These are phyloP conservation scores for Scelioninae gen. 2 DNA, from an alignment of 2,888 invertebrate genomes.

Conservation along the genomic window DNA sequence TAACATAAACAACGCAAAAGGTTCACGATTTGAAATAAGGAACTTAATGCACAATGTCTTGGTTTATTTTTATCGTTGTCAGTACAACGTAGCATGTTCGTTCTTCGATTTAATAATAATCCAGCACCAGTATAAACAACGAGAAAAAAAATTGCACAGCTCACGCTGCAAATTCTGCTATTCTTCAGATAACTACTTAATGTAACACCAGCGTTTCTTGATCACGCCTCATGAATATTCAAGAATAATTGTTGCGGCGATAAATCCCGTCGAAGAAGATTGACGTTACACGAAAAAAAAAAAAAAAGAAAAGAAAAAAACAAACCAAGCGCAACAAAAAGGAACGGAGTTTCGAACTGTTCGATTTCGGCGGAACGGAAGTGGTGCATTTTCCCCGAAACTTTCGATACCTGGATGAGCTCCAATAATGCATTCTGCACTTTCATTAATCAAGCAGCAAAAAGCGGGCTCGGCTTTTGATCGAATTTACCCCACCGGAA, in stretches of 20 bases:
- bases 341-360: neutral
- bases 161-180: constrained; percentile 23
- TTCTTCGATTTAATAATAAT: constrained; percentile 31
- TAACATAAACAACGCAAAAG: too few species aligned
- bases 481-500: constrained; percentile 50
- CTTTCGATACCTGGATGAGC: constrained; percentile 41
- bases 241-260: constrained; percentile 47
- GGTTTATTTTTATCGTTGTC: constrained; percentile 25
- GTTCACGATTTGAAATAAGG: too few species aligned
- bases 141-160: constrained; percentile 8
- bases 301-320: constrained; percentile 17
- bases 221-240: constrained; percentile 46
- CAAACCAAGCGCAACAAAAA: neutral
- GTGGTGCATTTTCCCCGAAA: constrained; percentile 34
- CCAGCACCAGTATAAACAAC: neutral
- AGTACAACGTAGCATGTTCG: too few species aligned
- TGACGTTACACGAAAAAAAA: constrained; percentile 35
- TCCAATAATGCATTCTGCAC: constrained; percentile 48
- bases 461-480: constrained; percentile 38
- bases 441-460: constrained; percentile 52
- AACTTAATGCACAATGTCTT: too few species aligned
- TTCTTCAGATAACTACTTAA: constrained; percentile 33
- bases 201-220: constrained; percentile 21
- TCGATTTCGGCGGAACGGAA: constrained; percentile 38
- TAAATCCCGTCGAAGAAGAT: constrained; percentile 38